phyloP scores from a whole-genome alignment of 2,888 invertebrate genomes.

The Pogonocherus hispidulus region DNA sequence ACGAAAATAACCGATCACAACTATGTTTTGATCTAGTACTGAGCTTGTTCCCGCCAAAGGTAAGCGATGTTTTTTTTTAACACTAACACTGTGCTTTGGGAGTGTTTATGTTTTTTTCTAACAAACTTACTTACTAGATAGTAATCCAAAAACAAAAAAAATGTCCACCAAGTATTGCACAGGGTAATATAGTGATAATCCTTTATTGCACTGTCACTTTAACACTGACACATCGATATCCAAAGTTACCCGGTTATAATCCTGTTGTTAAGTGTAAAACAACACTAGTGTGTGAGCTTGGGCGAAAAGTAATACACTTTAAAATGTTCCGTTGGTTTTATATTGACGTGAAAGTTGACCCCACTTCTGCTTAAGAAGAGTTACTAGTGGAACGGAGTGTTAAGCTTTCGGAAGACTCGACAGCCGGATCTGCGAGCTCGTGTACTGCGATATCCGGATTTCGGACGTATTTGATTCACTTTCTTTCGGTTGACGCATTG shows the following conservation, averaged over 20 bases:
- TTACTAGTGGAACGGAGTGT: conserved; percentile 61
- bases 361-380: conserved; percentile 61
- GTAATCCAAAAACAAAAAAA: conserved; percentile 35
- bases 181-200: conserved; percentile 37
- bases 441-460: conserved; percentile 58
- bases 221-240: conserved; percentile 51
- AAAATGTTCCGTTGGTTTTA: conserved; percentile 68
- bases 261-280: conserved; percentile 39
- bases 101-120: conserved; percentile 1
- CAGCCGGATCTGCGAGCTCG: conserved; percentile 55
- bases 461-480: conserved; percentile 59
- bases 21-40: background rate
- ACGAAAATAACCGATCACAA: background rate
- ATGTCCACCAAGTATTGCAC: conserved; percentile 37
- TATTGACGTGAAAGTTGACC: conserved; percentile 69
- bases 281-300: conserved; percentile 50
- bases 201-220: conserved; percentile 47
- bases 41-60: background rate
- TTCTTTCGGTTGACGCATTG: conserved; percentile 58
- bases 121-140: conserved; percentile 42
- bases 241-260: conserved; percentile 35
- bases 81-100: conserved; percentile 38
- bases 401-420: conserved; percentile 55
- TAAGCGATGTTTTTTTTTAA: background rate
- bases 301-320: conserved; percentile 67